phyloP scores from a whole-genome alignment of 2,888 invertebrate species.

The Epicampocera succincta region DNA sequence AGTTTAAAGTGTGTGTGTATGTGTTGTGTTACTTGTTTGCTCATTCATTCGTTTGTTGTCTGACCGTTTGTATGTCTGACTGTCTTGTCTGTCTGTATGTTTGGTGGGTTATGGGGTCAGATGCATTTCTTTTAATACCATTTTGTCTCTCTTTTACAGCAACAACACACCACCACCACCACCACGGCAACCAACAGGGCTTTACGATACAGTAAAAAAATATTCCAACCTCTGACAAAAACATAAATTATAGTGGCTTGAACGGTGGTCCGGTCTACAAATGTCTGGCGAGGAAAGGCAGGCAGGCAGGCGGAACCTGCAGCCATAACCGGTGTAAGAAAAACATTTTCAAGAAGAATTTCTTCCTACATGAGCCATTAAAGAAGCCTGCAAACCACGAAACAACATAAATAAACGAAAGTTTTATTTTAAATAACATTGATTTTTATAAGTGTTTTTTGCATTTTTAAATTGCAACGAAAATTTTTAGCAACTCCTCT shows the following conservation, averaged over 20 bases:
- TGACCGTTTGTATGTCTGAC: slow-evolving; percentile 11
- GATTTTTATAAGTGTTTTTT: not conserved
- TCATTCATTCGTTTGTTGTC: not conserved
- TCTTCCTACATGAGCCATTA: slow-evolving; percentile 27
- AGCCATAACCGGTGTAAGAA: not conserved
- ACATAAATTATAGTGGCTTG: slow-evolving; percentile 13
- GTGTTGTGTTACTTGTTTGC: too few species aligned
- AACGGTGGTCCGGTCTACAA: slow-evolving; percentile 20
- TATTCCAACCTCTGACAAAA: slow-evolving; percentile 12
- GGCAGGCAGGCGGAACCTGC: slow-evolving; percentile 19
- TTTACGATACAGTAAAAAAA: slow-evolving; percentile 2
- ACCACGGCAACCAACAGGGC: not conserved
- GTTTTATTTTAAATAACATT: slow-evolving; percentile 2
- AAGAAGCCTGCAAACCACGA: not conserved
- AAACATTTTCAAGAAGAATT: slow-evolving; percentile 38
- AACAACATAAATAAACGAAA: slow-evolving; percentile 26
- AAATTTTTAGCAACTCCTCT: not conserved
- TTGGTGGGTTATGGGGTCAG: slow-evolving; percentile 69
- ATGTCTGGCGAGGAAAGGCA: slow-evolving; percentile 1
- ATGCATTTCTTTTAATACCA: slow-evolving; percentile 66
- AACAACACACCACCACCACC: not conserved
- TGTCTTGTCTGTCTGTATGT: slow-evolving; percentile 34
- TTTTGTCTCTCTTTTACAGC: slow-evolving; percentile 18
- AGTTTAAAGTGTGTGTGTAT: slow-evolving; percentile 8
- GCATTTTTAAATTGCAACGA: not conserved